Percentiles rank a stretch among this genome's conserved stretches.
Evolutionary conservation across 92 coral and sea anemone species (phyloP).

Genomic region (Epizoanthus rinbou): DNA sequence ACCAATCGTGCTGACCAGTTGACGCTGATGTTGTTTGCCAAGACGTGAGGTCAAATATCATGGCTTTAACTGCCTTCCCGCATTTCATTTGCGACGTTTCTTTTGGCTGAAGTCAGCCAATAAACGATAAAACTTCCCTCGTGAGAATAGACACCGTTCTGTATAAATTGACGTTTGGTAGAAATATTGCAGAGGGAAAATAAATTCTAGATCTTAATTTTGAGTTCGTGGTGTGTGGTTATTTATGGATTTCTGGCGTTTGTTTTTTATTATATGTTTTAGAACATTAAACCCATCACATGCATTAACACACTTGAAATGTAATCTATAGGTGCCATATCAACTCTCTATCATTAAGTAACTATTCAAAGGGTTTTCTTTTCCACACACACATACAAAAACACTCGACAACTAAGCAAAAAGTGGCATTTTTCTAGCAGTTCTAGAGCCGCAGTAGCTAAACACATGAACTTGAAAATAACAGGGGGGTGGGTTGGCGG

Average conservation of each 20-base stretch:
- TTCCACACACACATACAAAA: too few species aligned
- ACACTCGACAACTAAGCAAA: too few species aligned
- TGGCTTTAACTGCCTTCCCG: background rate
- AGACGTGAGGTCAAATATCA: background rate
- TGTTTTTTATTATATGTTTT: too few species aligned
- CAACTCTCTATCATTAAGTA: too few species aligned
- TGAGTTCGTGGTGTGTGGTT: conserved; percentile 4
- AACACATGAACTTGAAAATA: too few species aligned
- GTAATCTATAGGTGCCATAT: too few species aligned
- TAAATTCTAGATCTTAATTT: conserved; percentile 18
- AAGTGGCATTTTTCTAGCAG: too few species aligned
- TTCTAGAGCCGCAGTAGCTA: too few species aligned
- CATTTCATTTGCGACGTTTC: background rate
- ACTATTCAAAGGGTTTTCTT: too few species aligned
- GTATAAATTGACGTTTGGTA: background rate
- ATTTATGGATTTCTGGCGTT: background rate
- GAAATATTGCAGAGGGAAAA: conserved; percentile 6
- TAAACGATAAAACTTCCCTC: conserved; percentile 12
- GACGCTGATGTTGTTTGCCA: background rate
- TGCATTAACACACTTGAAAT: too few species aligned
- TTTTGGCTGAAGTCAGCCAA: conserved; percentile 1
- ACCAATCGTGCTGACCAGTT: background rate
- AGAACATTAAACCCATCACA: too few species aligned
- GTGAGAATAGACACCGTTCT: background rate
- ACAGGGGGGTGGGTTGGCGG: too few species aligned